Evolutionary conservation across 2,888 invertebrate genomes (phyloP).

Genomic region (Dolichomitus sp.): DNA sequence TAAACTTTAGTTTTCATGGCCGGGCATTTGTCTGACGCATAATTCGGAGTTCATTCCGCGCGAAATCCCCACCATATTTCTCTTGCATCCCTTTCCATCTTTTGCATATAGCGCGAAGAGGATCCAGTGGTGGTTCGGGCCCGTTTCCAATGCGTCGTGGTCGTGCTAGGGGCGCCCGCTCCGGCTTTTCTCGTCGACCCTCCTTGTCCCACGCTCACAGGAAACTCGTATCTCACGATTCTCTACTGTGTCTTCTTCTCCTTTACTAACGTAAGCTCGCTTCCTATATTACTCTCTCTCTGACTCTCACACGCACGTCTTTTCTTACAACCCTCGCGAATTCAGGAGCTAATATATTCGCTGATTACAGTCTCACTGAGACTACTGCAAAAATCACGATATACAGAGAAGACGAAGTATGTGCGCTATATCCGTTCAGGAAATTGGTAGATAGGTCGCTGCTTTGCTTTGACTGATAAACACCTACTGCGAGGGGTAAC

Average conservation of each 20-base stretch:
- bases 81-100: slow-evolving; percentile 58
- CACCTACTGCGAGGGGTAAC: neutral
- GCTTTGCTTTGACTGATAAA: neutral
- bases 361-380: slow-evolving; percentile 61
- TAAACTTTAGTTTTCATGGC: slow-evolving; percentile 79
- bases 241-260: slow-evolving; percentile 9
- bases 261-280: neutral
- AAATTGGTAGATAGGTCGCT: neutral
- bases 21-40: slow-evolving; percentile 79
- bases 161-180: slow-evolving; percentile 15
- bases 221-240: slow-evolving; percentile 57
- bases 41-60: slow-evolving; percentile 78
- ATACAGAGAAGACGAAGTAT: neutral
- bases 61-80: slow-evolving; percentile 76
- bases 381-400: neutral
- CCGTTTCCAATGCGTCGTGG: slow-evolving; percentile 21
- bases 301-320: slow-evolving; percentile 24
- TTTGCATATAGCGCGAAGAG: slow-evolving; percentile 19
- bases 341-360: slow-evolving; percentile 60
- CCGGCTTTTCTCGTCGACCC: slow-evolving; percentile 39
- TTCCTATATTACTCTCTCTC: slow-evolving; percentile 6
- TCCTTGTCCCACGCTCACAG: slow-evolving; percentile 14
- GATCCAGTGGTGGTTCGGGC: slow-evolving; percentile 8
- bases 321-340: slow-evolving; percentile 20
- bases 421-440: neutral